Percentiles rank a stretch among this genome's conserved stretches.
Conservation (phyloP, 2,113 vertebrate genomes). For the Paratilapia polleni region DNA sequence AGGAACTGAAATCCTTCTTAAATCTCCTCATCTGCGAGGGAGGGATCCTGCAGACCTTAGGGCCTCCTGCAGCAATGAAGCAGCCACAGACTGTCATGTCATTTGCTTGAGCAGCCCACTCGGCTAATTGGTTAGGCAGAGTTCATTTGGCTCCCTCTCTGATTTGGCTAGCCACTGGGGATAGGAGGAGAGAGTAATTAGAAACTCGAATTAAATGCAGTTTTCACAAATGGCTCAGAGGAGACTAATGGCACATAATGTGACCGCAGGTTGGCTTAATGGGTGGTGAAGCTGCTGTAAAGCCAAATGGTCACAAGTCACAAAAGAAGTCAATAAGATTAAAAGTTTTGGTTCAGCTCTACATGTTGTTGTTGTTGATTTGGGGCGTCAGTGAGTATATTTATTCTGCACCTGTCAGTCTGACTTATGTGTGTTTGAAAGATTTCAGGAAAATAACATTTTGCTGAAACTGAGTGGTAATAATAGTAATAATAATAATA, state of each 20-base stretch:
- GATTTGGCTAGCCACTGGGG: constrained; percentile 70
- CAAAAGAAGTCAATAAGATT: background rate
- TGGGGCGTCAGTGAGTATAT: background rate
- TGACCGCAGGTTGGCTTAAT: constrained; percentile 23
- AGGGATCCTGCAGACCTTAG: constrained; percentile 60
- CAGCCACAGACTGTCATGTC: constrained; percentile 63
- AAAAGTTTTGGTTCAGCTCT: background rate
- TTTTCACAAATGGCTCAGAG: constrained; percentile 51
- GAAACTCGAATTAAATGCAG: constrained; percentile 63
- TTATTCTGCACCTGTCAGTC: background rate
- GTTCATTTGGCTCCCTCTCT: constrained; percentile 67
- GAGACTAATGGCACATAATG: constrained; percentile 27
- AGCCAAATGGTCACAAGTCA: constrained; percentile 13
- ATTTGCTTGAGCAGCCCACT: constrained; percentile 67
- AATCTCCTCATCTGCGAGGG: constrained; percentile 65
- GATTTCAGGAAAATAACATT: background rate
- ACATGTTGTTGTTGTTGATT: background rate
- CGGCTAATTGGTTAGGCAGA: constrained; percentile 74
- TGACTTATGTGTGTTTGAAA: background rate
- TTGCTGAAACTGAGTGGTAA: background rate
- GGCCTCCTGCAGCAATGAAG: constrained; percentile 63
- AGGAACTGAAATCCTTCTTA: constrained; percentile 57
- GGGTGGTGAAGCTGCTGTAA: constrained; percentile 14
- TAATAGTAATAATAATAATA: too few species aligned
- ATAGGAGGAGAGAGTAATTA: constrained; percentile 67